Base-by-base conservation (phyloP, 2,888 invertebrate genomes). In the Aphrophora alni region DNA sequence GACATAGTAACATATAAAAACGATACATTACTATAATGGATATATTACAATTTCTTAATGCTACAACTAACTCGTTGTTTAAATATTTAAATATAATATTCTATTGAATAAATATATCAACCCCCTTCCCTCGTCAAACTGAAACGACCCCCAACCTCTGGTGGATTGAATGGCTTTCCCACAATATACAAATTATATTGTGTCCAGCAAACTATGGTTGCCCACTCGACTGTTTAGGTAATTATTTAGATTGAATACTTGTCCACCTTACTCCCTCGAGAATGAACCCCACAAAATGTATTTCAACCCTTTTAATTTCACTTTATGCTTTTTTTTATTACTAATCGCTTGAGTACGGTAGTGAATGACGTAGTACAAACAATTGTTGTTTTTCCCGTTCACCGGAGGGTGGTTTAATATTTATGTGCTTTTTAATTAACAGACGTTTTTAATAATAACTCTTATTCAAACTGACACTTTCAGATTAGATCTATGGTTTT, bases 161-260 rank as follows among this genome's bases (percentile, higher is more conserved):
- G 7, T 14, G 59, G 33, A 21, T 7, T 8, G 7, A 59, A 59
- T 59, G 59, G 21, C n/a, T n/a, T 14, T 7, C 21, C 59, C 59
- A 59, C 59, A 21, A 59, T 59, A 59, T 59, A 59, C 59, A 21
- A 59, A 59, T 59, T 59, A 59, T 59, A 59, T 59, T 59, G 59
- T 59, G 21, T 21, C 59, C 21, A 59, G 21, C 59, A 59, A 59
- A 59, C 59, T 59, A 59, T 8, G 59, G 59, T 59, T 21, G n/a
- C 59, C 59, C 59, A 59, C 21, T 59, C 59, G n/a, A 4, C 59
- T 59, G 59, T 59, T 44, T 59, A 21, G 59, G 21, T 59, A 59
- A 59, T 59, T 59, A 21, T n/a, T 21, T 59, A 59, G 59, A 59
- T 59, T 59, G 59, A 59, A 59, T 21, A 59, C 59, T 21, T 59